Conservation (phyloP, 2,113 vertebrate species). For the Bungarus multicinctus region DNA sequence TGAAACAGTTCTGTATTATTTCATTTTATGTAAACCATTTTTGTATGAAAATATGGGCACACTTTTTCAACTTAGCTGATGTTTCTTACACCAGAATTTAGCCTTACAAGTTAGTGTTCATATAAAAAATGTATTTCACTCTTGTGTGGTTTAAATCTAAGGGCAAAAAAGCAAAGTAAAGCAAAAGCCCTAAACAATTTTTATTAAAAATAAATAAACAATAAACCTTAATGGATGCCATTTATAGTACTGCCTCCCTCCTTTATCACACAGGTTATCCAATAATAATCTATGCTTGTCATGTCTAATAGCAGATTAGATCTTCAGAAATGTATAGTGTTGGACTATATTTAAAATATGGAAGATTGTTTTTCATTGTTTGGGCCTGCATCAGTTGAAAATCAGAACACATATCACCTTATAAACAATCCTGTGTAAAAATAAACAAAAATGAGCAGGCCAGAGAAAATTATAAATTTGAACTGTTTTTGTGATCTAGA, state of each 20-base stretch:
- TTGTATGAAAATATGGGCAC: neutral
- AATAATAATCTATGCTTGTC: neutral
- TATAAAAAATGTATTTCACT: neutral
- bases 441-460: neutral
- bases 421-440: too few relatives aligned
- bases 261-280: neutral
- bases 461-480: neutral
- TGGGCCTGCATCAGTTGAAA: neutral
- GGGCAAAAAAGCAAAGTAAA: constrained; percentile 12
- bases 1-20: neutral
- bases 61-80: neutral
- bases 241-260: neutral
- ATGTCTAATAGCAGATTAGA: neutral
- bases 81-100: neutral
- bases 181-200: neutral
- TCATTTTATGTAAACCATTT: neutral
- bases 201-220: neutral
- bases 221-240: neutral
- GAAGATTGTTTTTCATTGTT: neutral
- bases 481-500: neutral
- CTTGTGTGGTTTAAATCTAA: neutral
- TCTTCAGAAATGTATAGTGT: neutral
- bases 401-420: neutral
- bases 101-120: rapidly evolving
- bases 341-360: neutral